phyloP scores from a whole-genome alignment of 1,140 invertebrate genomes.

The Sycobia sp. region DNA sequence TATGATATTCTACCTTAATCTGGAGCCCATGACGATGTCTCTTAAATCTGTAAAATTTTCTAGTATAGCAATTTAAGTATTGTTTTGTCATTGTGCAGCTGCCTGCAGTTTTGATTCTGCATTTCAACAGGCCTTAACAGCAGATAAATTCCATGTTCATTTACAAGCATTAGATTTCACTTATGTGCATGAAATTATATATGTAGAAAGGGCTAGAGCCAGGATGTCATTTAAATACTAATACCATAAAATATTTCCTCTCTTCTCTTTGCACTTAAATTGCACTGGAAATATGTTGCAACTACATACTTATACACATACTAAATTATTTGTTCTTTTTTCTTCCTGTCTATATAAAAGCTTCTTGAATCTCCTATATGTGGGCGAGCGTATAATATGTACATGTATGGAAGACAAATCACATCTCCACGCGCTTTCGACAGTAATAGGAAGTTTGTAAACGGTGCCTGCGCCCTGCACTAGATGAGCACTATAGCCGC shows the following conservation, averaged over 20 bases:
- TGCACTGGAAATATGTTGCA: neutral
- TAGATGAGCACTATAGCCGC: no score
- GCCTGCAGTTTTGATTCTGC: neutral
- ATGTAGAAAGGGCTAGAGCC: neutral
- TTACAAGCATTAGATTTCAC: conserved; percentile 6
- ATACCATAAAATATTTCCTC: neutral
- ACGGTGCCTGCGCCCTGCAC: neutral
- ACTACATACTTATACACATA: neutral
- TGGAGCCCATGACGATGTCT: conserved; percentile 50
- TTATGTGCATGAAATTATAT: conserved; percentile 22
- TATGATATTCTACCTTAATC: conserved; percentile 58
- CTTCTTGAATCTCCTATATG: neutral
- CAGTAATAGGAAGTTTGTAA: neutral
- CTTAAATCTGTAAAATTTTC: neutral
- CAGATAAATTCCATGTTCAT: neutral
- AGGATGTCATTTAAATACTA: neutral
- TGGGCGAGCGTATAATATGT: neutral
- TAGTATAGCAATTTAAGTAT: neutral
- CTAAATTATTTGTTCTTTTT: neutral
- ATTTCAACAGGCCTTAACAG: conserved; percentile 3
- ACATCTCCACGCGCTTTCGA: neutral
- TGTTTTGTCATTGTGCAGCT: conserved; percentile 5
- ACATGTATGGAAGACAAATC: neutral
- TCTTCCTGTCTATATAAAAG: neutral
- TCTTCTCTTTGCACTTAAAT: neutral